phyloP scores from a whole-genome alignment of 2,888 invertebrate genomes.

The Acronicta alni region DNA sequence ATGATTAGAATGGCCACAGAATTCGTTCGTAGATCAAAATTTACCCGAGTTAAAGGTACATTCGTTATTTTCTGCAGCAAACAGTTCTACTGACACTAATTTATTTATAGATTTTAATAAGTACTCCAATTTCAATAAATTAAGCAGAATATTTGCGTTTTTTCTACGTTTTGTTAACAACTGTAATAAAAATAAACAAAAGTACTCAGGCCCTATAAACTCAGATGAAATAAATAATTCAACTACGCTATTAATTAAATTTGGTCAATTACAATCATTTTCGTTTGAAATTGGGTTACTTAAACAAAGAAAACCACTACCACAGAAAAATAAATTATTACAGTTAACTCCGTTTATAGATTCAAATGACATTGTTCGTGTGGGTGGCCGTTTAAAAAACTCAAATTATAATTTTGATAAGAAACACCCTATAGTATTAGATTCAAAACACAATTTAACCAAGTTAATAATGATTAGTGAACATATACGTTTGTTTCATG shows the following conservation, averaged over 20 bases:
- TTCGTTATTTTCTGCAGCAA: slow-evolving; percentile 5
- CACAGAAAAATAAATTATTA: slow-evolving; percentile 4
- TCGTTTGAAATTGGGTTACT: slow-evolving; percentile 13
- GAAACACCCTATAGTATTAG: slow-evolving; percentile 38
- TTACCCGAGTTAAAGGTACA: slow-evolving; percentile 28
- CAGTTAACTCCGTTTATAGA: slow-evolving; percentile 20
- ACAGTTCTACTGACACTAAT: neutral
- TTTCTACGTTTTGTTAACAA: slow-evolving; percentile 15
- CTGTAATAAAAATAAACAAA: slow-evolving; percentile 18
- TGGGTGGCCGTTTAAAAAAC: slow-evolving; percentile 26
- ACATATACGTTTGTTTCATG: slow-evolving; percentile 21
- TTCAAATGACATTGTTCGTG: slow-evolving; percentile 14
- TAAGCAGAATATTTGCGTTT: slow-evolving; percentile 18
- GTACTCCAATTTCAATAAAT: slow-evolving; percentile 19
- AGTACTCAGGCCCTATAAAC: neutral
- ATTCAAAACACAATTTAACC: slow-evolving; percentile 32
- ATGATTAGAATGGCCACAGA: slow-evolving; percentile 27
- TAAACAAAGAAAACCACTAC: slow-evolving; percentile 6
- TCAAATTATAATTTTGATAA: slow-evolving; percentile 20
- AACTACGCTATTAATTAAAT: slow-evolving; percentile 2
- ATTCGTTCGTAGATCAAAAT: neutral
- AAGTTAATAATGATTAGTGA: slow-evolving; percentile 21
- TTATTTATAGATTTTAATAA: slow-evolving; percentile 27
- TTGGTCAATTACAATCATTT: slow-evolving; percentile 15
- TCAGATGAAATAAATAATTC: slow-evolving; percentile 12